Conservation (phyloP, 1,140 invertebrate species). For the Caenorhabditis briggsae region DNA sequence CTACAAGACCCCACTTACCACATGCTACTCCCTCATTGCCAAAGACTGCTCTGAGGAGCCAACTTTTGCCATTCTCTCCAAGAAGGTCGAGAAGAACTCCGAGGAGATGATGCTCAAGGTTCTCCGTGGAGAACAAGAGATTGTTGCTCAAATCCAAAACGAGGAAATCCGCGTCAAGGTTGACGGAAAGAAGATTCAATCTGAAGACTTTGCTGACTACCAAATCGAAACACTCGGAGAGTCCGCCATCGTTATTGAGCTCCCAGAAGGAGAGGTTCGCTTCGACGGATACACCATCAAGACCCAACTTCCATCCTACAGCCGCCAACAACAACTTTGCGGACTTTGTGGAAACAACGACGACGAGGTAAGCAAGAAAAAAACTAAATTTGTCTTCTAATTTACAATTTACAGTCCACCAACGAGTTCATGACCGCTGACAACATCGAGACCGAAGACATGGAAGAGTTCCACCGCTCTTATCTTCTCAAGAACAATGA, state of each 20-base stretch:
- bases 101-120: conserved; percentile 67
- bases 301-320: conserved; percentile 60
- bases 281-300: conserved; percentile 68
- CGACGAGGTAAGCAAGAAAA: conserved; percentile 46
- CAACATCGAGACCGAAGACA: conserved; percentile 57
- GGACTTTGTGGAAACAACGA: conserved; percentile 67
- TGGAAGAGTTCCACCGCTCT: conserved; percentile 64
- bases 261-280: conserved; percentile 62
- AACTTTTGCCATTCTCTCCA: conserved; percentile 70
- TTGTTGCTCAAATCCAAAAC: conserved; percentile 47
- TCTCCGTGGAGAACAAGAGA: conserved; percentile 59
- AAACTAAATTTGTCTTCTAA: background rate
- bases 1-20: conserved; percentile 66
- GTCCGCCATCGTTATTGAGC: conserved; percentile 58
- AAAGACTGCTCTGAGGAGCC: conserved; percentile 72
- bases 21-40: conserved; percentile 70
- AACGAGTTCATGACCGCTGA: conserved; percentile 56
- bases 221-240: conserved; percentile 63
- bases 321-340: conserved; percentile 59
- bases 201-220: conserved; percentile 31
- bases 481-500: conserved; percentile 58
- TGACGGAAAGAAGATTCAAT: conserved; percentile 60
- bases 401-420: conserved; percentile 22
- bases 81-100: conserved; percentile 57
- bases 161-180: conserved; percentile 62